Conservation (phyloP, 2,113 vertebrate genomes). For the Pygoscelis antarcticus region DNA sequence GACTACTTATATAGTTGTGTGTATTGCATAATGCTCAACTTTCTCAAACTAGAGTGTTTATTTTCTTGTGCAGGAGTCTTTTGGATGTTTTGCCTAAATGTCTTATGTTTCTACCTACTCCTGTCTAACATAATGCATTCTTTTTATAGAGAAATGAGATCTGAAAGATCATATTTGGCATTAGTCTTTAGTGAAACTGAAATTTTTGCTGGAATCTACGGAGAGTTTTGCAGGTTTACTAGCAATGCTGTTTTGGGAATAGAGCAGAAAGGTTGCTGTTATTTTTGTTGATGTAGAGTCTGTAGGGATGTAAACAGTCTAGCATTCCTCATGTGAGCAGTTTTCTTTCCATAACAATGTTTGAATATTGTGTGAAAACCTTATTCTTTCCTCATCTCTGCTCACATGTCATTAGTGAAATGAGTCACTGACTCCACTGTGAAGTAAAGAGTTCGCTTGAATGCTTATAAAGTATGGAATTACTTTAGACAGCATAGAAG, state of each 20-base stretch:
- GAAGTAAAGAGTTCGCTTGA: neutral
- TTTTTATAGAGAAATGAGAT: slow-evolving; percentile 3
- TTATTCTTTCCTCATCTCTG: neutral
- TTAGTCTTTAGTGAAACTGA: neutral
- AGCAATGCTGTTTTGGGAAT: neutral
- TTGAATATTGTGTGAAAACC: neutral
- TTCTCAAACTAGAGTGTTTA: neutral
- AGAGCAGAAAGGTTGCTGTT: neutral
- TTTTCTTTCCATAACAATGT: neutral
- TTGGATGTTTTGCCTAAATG: slow-evolving; percentile 24
- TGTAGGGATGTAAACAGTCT: neutral
- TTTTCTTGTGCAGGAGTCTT: slow-evolving; percentile 18
- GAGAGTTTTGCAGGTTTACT: neutral
- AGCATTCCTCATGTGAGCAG: neutral
- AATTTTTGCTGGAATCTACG: neutral
- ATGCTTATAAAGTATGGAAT: neutral
- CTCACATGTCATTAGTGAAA: neutral
- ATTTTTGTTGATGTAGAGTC: slow-evolving; percentile 22
- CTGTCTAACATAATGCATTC: slow-evolving; percentile 5
- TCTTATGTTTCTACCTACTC: slow-evolving; percentile 19
- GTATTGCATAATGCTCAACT: neutral
- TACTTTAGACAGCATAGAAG: neutral
- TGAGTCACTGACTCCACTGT: neutral
- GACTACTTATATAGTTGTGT: neutral
- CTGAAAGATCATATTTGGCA: neutral